Conservation (phyloP, 2,888 invertebrate genomes). For the Drosophila greeni region DNA sequence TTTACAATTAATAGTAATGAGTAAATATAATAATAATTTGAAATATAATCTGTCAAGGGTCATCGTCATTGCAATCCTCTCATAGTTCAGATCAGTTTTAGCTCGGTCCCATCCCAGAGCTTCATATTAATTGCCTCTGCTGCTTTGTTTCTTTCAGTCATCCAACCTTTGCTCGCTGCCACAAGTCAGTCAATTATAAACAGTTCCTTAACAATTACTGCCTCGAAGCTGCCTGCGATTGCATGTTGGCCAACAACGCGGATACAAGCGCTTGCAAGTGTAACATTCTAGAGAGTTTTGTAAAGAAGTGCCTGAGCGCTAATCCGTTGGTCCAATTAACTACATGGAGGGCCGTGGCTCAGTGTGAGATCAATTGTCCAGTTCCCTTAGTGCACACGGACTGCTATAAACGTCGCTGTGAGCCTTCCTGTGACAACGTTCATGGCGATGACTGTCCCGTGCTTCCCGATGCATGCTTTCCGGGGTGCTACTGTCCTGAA, state of each 20-base stretch:
- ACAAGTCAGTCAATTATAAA: constrained; percentile 83
- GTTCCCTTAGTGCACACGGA: constrained; percentile 89
- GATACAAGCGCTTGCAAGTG: constrained; percentile 83
- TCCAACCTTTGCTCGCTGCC: constrained; percentile 84
- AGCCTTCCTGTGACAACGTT: constrained; percentile 85
- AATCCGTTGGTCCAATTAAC: constrained; percentile 83
- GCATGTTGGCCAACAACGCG: constrained; percentile 81
- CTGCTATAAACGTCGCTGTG: constrained; percentile 89
- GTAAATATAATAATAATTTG: background rate
- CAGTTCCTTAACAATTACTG: constrained; percentile 85
- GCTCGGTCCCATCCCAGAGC: background rate
- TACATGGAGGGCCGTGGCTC: constrained; percentile 85
- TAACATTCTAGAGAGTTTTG: constrained; percentile 84
- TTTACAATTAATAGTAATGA: background rate
- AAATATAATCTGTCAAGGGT: too few species aligned
- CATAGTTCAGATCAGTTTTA: background rate
- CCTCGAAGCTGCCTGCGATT: constrained; percentile 87
- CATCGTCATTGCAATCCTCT: background rate
- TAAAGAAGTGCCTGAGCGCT: constrained; percentile 85
- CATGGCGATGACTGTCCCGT: constrained; percentile 82
- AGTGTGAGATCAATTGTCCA: constrained; percentile 87
- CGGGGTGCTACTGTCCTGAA: constrained; percentile 91
- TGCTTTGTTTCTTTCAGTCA: constrained; percentile 78
- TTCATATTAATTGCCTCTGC: background rate
- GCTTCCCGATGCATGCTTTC: constrained; percentile 85